A percentile compares a stretch with the other conserved stretches of the same genome.
phyloP scores from a whole-genome alignment of 2,888 invertebrate genomes.

The Lasioglossum morio region DNA sequence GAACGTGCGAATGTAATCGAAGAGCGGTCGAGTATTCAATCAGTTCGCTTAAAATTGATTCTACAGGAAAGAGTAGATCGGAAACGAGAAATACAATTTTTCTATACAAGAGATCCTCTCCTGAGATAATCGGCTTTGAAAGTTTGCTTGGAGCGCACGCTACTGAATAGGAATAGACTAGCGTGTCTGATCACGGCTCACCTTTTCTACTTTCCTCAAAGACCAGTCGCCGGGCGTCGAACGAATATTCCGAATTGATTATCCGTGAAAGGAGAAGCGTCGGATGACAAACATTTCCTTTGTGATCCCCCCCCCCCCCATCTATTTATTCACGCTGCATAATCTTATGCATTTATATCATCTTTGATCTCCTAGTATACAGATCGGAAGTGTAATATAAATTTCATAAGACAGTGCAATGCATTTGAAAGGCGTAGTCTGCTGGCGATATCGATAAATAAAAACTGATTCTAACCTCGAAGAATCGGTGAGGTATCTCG shows the following conservation, averaged over 20 bases:
- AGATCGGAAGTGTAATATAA: neutral
- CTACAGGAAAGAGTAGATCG: neutral
- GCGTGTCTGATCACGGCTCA: neutral
- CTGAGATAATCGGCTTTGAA: neutral
- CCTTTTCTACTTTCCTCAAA: neutral
- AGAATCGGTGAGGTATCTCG: neutral
- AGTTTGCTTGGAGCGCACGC: neutral
- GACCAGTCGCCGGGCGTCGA: neutral
- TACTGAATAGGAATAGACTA: neutral
- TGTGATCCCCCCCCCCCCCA: neutral
- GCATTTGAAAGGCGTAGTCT: neutral
- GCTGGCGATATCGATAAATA: neutral
- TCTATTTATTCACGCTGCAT: neutral
- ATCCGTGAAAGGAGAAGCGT: neutral
- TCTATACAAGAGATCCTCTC: neutral
- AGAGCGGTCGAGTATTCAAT: neutral
- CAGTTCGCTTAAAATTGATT: neutral
- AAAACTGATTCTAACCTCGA: neutral
- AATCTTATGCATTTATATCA: neutral
- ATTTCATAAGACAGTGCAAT: neutral
- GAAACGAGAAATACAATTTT: neutral
- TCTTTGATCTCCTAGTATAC: neutral
- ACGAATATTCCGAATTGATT: constrained; percentile 6
- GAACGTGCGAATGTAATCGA: neutral
- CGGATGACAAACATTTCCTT: neutral